phyloP scores from a whole-genome alignment of 1,140 invertebrate species.

The Teleopsis dalmanni region DNA sequence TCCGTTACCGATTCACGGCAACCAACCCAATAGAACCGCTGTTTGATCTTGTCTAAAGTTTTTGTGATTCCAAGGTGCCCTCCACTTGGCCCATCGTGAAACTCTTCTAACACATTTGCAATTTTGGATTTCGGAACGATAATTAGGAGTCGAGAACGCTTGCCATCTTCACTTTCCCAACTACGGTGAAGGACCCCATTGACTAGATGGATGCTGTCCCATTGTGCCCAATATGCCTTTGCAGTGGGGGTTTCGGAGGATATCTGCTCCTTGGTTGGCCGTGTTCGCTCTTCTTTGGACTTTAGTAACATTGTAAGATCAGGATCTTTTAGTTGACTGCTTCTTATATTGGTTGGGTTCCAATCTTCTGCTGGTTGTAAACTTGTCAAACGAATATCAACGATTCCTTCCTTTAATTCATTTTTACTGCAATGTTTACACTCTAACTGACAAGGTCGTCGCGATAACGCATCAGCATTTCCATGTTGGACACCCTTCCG shows the following conservation, averaged over 20 bases:
- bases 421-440: not conserved
- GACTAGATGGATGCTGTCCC: not conserved
- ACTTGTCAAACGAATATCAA: not conserved
- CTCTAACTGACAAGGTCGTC: not conserved
- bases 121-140: not conserved
- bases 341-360: not conserved
- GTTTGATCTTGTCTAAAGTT: constrained; percentile 10
- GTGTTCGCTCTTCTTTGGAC: not conserved
- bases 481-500: not conserved
- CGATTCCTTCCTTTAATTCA: not conserved
- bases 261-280: not conserved
- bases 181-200: not conserved
- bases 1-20: constrained; percentile 18
- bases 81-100: constrained; percentile 14
- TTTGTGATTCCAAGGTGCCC: constrained; percentile 19
- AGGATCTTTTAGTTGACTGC: not conserved
- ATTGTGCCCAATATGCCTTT: not conserved
- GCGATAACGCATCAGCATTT: not conserved
- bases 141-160: not conserved
- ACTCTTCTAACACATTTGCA: not conserved
- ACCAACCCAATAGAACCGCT: constrained; percentile 20
- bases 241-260: not conserved
- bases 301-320: not conserved
- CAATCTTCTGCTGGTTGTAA: no score
- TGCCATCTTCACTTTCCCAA: not conserved